Base-by-base conservation (phyloP, 2,888 invertebrate species). In the Netelia fuscicornis region DNA sequence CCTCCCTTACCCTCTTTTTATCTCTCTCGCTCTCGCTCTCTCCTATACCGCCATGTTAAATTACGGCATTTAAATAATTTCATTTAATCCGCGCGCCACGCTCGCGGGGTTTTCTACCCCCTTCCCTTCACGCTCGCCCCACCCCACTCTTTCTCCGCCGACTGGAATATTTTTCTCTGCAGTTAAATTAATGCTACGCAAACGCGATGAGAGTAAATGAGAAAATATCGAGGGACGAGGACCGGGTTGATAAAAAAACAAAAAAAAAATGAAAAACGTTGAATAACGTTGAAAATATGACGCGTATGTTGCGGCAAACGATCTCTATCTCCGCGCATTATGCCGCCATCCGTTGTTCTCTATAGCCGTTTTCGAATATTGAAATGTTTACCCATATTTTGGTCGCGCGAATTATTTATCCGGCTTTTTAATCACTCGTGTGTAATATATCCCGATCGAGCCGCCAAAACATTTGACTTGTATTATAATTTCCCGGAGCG, bases 11-110 rank as follows among this genome's bases (percentile, higher is more conserved):
- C 62, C 56, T 25, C 44, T 37, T 37, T 37, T 37, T 37, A 37
- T 37, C 37, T 25, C 37, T 52, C 44, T 62, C 52, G 13, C 52
- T 52, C 52, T 52, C 60, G 0, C 52, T 52, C 52, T 52, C 52
- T 52, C 60, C 37, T 56, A 62, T 62, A 85, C 78, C 88, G 82
- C 89, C 88, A 91, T 88, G 91, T 91, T 91, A 90, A 92, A 92
- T 92, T 91, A 92, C 90, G 87, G 89, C 90, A 92, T 92, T 92
- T 92, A 91, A 92, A 92, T 92, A 92, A 92, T 92, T 92, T 91
- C 91, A 91, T 92, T 92, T 92, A 91, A 91, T 90, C 91, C 88
- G 87, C 86, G 88, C 88, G 71, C 85, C 52, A 54, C 56, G 74
- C 83, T 71, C 74, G 44, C 37, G 58, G 48, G 23, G 77, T 64